These are phyloP conservation scores for Helicoverpa armigera DNA, from an alignment of 1,140 invertebrate genomes.

Conservation along the genomic window DNA sequence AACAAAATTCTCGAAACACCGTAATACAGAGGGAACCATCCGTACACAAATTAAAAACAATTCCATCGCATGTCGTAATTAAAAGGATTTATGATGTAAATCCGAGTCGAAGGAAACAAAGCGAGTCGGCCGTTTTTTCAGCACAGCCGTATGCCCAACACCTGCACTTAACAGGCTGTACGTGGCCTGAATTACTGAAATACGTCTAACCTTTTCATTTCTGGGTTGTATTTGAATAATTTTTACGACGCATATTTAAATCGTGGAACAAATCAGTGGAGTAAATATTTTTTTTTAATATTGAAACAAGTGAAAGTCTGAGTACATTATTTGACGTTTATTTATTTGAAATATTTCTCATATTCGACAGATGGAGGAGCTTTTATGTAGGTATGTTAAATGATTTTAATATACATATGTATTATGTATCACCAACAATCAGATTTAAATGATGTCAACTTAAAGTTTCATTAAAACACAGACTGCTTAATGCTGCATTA, in stretches of 20 bases:
- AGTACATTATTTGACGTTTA: too few relatives aligned
- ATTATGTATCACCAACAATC: too few relatives aligned
- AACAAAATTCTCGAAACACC: not conserved
- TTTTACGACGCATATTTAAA: constrained; percentile 17
- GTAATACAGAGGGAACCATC: not conserved
- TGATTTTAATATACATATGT: too few relatives aligned
- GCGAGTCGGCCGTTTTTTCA: constrained; percentile 44
- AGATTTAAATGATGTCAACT: too few relatives aligned
- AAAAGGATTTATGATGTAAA: constrained; percentile 45
- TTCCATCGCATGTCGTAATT: constrained; percentile 36
- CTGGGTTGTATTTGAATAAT: constrained; percentile 30
- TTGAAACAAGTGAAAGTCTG: not conserved
- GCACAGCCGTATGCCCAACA: constrained; percentile 50
- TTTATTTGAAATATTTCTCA: too few relatives aligned
- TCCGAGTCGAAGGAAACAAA: constrained; percentile 35
- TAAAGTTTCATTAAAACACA: too few relatives aligned
- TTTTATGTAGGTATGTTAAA: too few relatives aligned
- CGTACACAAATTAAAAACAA: constrained; percentile 22
- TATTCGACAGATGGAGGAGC: too few relatives aligned
- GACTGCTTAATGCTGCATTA: too few relatives aligned
- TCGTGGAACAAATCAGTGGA: not conserved
- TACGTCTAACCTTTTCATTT: constrained; percentile 46
- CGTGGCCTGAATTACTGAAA: constrained; percentile 55
- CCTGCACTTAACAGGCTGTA: constrained; percentile 66
- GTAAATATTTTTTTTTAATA: not conserved